Percentiles rank a stretch among this genome's conserved stretches.
Conservation (phyloP, 2,113 vertebrate genomes). For the Nothoprocta perdicaria region DNA sequence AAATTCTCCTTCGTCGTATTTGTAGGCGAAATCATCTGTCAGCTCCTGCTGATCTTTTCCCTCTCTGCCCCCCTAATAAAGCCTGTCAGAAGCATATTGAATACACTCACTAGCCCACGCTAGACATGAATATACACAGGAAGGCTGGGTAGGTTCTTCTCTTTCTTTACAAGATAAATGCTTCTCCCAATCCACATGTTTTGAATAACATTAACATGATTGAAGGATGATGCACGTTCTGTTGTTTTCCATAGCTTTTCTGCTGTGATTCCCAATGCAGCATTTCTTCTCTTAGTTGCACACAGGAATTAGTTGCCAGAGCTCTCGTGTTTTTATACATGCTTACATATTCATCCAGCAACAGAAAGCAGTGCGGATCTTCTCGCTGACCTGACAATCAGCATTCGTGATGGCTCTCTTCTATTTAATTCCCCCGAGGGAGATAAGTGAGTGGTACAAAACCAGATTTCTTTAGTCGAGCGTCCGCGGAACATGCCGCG, state of each 20-base stretch:
- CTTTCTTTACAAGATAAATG: neutral
- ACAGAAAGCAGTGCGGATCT: neutral
- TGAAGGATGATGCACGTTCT: neutral
- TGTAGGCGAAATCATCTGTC: slow-evolving; percentile 71
- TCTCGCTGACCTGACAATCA: slow-evolving; percentile 62
- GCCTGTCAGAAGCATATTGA: slow-evolving; percentile 19
- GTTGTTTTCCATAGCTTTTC: neutral
- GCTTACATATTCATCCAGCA: slow-evolving; percentile 26
- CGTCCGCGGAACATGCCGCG: slow-evolving; percentile 78
- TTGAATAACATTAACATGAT: neutral
- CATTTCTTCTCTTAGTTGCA: neutral
- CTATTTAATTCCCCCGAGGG: slow-evolving; percentile 71
- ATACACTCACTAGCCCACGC: neutral
- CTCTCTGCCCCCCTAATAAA: slow-evolving; percentile 10
- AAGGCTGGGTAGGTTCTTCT: neutral
- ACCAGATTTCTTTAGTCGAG: slow-evolving; percentile 85
- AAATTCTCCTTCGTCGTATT: slow-evolving; percentile 73
- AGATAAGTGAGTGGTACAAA: slow-evolving; percentile 85
- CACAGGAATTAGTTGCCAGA: neutral
- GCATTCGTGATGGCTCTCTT: slow-evolving; percentile 35
- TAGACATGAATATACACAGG: neutral
- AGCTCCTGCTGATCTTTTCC: slow-evolving; percentile 53
- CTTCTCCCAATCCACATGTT: neutral
- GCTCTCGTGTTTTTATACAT: neutral
- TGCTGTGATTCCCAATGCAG: neutral